Conservation (phyloP, 1,140 invertebrate species). For the Tribolium madens region DNA sequence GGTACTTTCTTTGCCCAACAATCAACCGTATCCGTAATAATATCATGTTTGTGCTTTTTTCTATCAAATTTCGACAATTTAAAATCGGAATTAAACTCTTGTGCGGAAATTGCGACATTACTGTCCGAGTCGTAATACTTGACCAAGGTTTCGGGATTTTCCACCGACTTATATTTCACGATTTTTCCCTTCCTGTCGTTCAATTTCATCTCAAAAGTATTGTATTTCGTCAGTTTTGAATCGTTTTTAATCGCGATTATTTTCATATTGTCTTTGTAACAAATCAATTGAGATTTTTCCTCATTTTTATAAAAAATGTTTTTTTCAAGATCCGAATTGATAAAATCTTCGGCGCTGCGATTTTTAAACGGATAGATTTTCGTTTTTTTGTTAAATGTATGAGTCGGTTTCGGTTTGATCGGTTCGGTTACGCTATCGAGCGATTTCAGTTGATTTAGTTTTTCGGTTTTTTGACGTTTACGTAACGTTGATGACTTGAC, state of each 20-base stretch:
- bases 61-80: conserved; percentile 54
- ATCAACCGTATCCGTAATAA: conserved; percentile 74
- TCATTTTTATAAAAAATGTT: conserved; percentile 57
- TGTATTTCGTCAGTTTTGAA: conserved; percentile 61
- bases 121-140: conserved; percentile 58
- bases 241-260: conserved; percentile 59
- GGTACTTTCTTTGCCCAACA: conserved; percentile 67
- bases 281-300: conserved; percentile 62
- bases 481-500: conserved; percentile 55
- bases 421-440: conserved; percentile 25
- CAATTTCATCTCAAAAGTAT: conserved; percentile 62
- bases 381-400: conserved; percentile 48
- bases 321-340: conserved; percentile 57
- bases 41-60: conserved; percentile 65
- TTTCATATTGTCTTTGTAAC: conserved; percentile 61
- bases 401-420: conserved; percentile 36
- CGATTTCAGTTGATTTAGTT: conserved; percentile 8
- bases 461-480: conserved; percentile 53
- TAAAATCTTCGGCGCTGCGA: conserved; percentile 54
- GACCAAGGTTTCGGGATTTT: conserved; percentile 57
- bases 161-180: conserved; percentile 63
- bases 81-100: conserved; percentile 60
- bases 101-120: conserved; percentile 61
- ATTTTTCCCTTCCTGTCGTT: conserved; percentile 58
- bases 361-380: conserved; percentile 54